phyloP scores from a whole-genome alignment of 2,797 vertebrate genomes.

The Manis javanica region DNA sequence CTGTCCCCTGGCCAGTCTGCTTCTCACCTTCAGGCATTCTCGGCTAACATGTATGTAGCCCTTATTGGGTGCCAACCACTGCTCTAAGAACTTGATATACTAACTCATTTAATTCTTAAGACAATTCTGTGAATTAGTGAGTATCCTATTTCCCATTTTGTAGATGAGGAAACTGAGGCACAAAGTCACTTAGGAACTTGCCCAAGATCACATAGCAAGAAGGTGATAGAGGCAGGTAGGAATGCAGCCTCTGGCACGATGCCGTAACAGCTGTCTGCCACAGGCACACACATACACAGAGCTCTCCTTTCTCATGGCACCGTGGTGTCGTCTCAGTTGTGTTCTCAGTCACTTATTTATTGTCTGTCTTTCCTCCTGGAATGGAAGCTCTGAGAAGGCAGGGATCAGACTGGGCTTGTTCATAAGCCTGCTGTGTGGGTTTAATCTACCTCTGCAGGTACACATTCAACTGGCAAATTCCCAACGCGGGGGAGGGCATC shows the following conservation, averaged over 20 bases:
- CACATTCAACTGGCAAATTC: neutral
- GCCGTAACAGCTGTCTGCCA: neutral
- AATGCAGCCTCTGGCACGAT: neutral
- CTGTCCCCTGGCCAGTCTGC: too few species aligned
- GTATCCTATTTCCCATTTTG: neutral
- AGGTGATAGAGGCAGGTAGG: neutral
- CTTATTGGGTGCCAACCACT: too few species aligned
- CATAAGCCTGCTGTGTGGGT: too few species aligned
- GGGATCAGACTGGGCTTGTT: neutral
- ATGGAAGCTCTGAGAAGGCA: neutral
- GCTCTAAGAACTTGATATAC: neutral
- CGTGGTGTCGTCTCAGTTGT: fast-evolving
- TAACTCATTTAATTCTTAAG: neutral
- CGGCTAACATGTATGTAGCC: too few species aligned
- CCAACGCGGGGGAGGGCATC: too few species aligned
- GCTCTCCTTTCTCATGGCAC: neutral
- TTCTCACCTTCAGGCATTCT: neutral
- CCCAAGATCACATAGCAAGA: neutral
- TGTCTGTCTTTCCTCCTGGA: neutral
- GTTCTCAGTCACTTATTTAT: neutral
- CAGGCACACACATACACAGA: neutral
- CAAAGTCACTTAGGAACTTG: neutral
- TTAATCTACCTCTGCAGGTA: neutral
- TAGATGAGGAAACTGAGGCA: neutral
- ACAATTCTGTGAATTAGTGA: neutral